Evolutionary conservation across 2,113 vertebrate genomes (phyloP).

Genomic region (Ondatra zibethicus): DNA sequence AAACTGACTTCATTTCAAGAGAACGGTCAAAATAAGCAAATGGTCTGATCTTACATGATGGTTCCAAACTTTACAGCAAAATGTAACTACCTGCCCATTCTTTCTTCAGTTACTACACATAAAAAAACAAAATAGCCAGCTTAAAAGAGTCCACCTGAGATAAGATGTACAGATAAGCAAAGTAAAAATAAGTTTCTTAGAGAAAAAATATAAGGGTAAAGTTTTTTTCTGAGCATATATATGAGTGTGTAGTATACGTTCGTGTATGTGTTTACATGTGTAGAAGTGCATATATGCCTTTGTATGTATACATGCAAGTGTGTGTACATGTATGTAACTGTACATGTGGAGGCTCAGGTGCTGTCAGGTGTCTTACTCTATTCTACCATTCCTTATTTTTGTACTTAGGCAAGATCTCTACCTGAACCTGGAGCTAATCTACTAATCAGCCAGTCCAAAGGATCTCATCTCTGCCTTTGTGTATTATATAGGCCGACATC

Average conservation of each 20-base stretch:
- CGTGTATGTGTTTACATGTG: background rate
- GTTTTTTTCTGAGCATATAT: background rate
- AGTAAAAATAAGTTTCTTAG: conserved; percentile 23
- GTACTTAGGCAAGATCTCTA: background rate
- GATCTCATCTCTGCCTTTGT: background rate
- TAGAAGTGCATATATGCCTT: background rate
- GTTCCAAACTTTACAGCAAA: conserved; percentile 41
- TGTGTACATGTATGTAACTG: background rate
- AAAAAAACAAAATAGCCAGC: background rate
- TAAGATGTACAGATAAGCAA: conserved; percentile 13
- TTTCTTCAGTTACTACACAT: conserved; percentile 14
- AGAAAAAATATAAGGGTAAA: background rate
- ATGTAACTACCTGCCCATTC: background rate
- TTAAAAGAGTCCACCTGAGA: conserved; percentile 13
- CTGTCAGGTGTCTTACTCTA: background rate
- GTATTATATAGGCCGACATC: background rate
- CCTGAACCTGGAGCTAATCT: background rate
- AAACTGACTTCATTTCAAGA: conserved; percentile 7
- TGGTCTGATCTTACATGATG: background rate
- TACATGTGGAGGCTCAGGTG: background rate
- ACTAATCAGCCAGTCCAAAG: background rate
- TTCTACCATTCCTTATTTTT: background rate
- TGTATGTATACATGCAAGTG: background rate
- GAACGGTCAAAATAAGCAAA: conserved; percentile 15
- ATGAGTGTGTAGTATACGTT: background rate